A percentile compares a stretch with the other conserved stretches of the same genome.
Conservation (phyloP, 2,888 invertebrate species). For the Callinectes sapidus region DNA sequence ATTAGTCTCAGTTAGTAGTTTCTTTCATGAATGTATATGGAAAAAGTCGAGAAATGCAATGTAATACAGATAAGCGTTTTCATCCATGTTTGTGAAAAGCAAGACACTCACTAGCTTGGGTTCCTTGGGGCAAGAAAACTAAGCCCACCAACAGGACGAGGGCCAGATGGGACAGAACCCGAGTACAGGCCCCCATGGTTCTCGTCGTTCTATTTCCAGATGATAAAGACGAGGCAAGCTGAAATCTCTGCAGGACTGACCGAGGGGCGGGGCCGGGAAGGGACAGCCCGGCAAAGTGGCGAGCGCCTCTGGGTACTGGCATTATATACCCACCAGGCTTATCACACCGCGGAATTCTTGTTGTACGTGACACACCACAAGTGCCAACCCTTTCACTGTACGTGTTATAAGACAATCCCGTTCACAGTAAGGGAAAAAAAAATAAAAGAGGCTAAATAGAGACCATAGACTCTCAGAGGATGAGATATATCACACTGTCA, state of each 20-base stretch:
- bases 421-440: not conserved
- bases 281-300: not conserved
- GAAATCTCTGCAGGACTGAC: not conserved
- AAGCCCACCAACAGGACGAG: not conserved
- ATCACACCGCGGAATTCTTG: not conserved
- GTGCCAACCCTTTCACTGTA: not conserved
- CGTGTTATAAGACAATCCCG: not conserved
- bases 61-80: not conserved
- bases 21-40: no score
- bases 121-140: not conserved
- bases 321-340: not conserved
- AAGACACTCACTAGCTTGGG: constrained; percentile 41
- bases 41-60: not conserved
- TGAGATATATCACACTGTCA: not conserved
- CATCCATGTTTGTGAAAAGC: not conserved
- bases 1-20: no score
- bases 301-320: not conserved
- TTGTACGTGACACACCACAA: not conserved
- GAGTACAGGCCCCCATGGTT: constrained; percentile 47
- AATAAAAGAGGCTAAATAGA: not conserved
- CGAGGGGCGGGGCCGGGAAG: not conserved
- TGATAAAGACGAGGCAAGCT: not conserved
- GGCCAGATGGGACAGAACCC: constrained; percentile 20
- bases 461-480: not conserved
- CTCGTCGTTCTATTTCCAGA: not conserved